Base-by-base conservation (phyloP, 1,140 invertebrate species). In the Zaprionus tsacasi region DNA sequence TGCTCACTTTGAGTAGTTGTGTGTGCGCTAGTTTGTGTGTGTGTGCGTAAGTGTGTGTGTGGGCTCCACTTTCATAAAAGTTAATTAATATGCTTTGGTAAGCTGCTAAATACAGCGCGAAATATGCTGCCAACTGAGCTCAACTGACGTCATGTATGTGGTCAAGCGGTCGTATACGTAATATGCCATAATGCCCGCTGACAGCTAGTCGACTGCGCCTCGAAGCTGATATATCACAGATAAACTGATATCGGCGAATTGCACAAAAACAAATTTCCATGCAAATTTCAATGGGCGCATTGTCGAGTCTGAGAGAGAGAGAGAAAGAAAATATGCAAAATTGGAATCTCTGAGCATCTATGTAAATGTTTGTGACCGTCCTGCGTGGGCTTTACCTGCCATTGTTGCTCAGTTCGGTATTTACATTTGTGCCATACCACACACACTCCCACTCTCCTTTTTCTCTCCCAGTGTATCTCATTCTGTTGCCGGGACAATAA, bases 1-100 rank as follows among this genome's bases (percentile, higher is more conserved):
- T 64, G 59, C 77, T 56, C 69, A 71, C 40, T 45, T 45, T 45
- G 40, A 45, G 6, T 45, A 60, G 63, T 66, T 63, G n/a, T 72
- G 35, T 72, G 35, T 40, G n/a, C 45, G 50, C 15, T 21, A 5
- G n/a, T n/a, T 36, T 48, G 30, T 27, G 48, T 17, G 36, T 43
- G 63, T 55, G 21, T 12, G 36, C 45, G 35, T 43, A 11, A 21
- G 56, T 27, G 17, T 60, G 35, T 45, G 40, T 17, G 50, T 43
- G 45, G 15, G 60, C 56, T 78, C 33, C 58, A 10, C 40, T 61
- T 64, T 88, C 83, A 89, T 88, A 87, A 87, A 87, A 88, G 83
- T 89, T 88, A 88, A 88, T 88, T 88, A 88, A 88, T 88, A 88
- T 75, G 80, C 73, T 57, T 78, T 88, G 77, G 72, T 83, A 78